Evolutionary conservation across 2,113 vertebrate species (phyloP).

Genomic region (Percina caprodes): DNA sequence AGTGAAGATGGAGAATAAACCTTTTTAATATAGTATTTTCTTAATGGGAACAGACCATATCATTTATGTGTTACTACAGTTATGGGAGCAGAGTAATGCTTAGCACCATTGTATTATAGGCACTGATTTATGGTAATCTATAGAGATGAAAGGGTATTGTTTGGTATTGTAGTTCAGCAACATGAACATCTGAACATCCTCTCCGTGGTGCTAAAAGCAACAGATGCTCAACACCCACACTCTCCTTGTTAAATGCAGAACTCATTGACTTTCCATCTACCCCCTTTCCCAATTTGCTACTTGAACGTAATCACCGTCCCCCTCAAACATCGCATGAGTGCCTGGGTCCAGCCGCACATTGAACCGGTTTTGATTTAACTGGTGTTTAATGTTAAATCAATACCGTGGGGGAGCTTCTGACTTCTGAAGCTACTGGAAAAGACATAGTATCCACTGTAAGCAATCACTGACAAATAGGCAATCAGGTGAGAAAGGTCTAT

Average conservation of each 20-base stretch:
- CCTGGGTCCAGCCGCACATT: slow-evolving; percentile 16
- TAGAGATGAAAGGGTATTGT: slow-evolving; percentile 8
- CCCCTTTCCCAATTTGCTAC: slow-evolving; percentile 48
- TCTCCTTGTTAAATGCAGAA: slow-evolving; percentile 44
- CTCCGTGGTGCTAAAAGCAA: slow-evolving; percentile 20
- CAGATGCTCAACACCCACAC: slow-evolving; percentile 26
- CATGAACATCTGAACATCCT: slow-evolving; percentile 30
- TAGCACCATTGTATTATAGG: not conserved
- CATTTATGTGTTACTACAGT: slow-evolving; percentile 11
- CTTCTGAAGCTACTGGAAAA: slow-evolving; percentile 36
- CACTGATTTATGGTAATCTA: slow-evolving; percentile 19
- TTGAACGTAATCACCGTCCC: slow-evolving; percentile 60
- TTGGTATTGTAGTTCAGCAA: not conserved
- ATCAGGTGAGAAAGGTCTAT: slow-evolving; percentile 28
- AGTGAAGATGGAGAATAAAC: not conserved
- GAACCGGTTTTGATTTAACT: slow-evolving; percentile 55
- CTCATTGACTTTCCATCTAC: slow-evolving; percentile 69
- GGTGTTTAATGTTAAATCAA: slow-evolving; percentile 74
- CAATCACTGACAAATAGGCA: slow-evolving; percentile 40
- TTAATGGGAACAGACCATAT: not conserved
- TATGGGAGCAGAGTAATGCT: slow-evolving; percentile 4
- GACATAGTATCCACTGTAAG: not conserved
- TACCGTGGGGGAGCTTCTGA: slow-evolving; percentile 47
- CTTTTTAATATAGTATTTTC: not conserved
- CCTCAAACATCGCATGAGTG: slow-evolving; percentile 28